These are phyloP conservation scores for Lanistes nyassanus DNA, from an alignment of 1,140 invertebrate genomes.

Conservation along the genomic window DNA sequence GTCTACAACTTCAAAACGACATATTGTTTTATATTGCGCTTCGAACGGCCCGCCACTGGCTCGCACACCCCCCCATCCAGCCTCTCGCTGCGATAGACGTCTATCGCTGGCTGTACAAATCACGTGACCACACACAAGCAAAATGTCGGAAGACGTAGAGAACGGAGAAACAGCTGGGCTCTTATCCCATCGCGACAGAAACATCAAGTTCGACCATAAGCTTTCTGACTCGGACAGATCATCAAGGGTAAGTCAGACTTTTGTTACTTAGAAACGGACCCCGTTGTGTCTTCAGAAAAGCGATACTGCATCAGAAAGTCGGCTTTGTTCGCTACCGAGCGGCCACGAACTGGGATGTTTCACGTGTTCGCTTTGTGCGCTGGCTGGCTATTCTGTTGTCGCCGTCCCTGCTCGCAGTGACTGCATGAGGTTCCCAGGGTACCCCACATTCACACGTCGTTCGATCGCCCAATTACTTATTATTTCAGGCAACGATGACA, in stretches of 20 bases:
- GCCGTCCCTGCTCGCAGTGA: too few relatives aligned
- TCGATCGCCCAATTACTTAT: too few relatives aligned
- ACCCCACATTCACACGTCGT: too few relatives aligned
- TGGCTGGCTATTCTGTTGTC: not conserved
- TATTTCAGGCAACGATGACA: too few relatives aligned
- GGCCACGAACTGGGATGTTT: not conserved
- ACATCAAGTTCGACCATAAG: conserved; percentile 46
- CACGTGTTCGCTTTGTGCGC: conserved; percentile 21
- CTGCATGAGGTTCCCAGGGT: too few relatives aligned
- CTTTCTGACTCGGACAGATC: conserved; percentile 46
- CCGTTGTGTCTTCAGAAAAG: not conserved
- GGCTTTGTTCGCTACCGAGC: too few relatives aligned
- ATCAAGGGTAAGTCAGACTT: conserved; percentile 41
- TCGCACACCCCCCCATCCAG: not conserved
- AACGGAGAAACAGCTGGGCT: conserved; percentile 44
- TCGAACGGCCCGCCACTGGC: conserved; percentile 18
- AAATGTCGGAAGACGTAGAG: conserved; percentile 57
- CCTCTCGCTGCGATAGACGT: not conserved
- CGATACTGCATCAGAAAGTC: too few relatives aligned
- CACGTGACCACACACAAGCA: conserved; percentile 51
- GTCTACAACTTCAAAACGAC: too few relatives aligned
- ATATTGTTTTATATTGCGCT: not conserved
- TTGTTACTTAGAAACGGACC: not conserved
- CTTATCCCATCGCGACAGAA: conserved; percentile 45
- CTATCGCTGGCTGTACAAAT: conserved; percentile 31